Evolutionary conservation across 2,888 invertebrate genomes (phyloP).

Genomic region (Monopis laevigella): DNA sequence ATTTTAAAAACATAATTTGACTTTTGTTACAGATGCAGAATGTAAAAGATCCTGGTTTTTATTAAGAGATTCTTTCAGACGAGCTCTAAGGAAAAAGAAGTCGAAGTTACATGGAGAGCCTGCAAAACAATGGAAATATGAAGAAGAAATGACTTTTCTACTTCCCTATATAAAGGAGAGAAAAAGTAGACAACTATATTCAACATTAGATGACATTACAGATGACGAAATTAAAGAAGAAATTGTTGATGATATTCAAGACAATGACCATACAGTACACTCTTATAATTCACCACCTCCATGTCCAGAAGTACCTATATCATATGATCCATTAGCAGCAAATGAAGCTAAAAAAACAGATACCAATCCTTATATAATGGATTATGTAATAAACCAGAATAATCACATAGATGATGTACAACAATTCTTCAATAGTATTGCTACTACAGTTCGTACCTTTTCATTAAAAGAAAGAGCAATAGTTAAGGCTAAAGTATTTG

Average conservation of each 20-base stretch:
- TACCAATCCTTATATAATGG: neutral
- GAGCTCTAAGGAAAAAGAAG: constrained; percentile 18
- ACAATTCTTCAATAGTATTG: constrained; percentile 19
- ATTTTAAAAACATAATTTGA: neutral
- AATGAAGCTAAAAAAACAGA: neutral
- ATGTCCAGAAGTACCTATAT: neutral
- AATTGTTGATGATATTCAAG: too few species aligned
- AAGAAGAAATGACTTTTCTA: constrained; percentile 21
- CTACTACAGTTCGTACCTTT: constrained; percentile 20
- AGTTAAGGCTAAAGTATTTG: constrained; percentile 22
- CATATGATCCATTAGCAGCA: too few species aligned
- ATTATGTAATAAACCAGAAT: neutral
- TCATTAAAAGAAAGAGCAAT: constrained; percentile 20
- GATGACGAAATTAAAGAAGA: too few species aligned
- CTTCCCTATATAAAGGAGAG: constrained; percentile 19
- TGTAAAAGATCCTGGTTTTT: constrained; percentile 21
- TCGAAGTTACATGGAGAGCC: constrained; percentile 12
- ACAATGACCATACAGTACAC: too few species aligned
- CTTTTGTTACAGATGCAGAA: constrained; percentile 13
- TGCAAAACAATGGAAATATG: constrained; percentile 21
- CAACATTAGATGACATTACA: neutral
- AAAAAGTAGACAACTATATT: neutral
- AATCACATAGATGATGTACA: constrained; percentile 17
- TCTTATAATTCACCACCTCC: neutral
- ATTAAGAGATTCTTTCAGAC: constrained; percentile 20